phyloP scores from a whole-genome alignment of 2,113 vertebrate species.

The Callipepla californica region DNA sequence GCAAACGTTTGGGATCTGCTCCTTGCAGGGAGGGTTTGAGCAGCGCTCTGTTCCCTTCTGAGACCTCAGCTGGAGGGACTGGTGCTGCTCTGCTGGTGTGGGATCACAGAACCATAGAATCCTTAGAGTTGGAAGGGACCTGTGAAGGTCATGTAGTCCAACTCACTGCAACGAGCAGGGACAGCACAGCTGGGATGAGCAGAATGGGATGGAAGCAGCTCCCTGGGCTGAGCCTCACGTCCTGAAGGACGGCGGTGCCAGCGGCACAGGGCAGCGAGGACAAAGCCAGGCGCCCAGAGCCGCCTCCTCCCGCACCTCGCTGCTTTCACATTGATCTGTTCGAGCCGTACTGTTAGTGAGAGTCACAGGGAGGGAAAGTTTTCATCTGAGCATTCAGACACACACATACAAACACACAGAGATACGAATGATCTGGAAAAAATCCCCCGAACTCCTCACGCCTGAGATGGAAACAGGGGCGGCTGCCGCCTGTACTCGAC shows the following conservation, averaged over 20 bases:
- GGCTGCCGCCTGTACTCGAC: constrained; percentile 37
- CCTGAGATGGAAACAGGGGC: constrained; percentile 62
- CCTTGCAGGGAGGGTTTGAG: neutral
- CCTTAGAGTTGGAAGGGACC: too few relatives aligned
- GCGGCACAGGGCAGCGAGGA: fast-evolving
- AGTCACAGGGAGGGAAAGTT: neutral
- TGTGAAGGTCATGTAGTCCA: too few relatives aligned
- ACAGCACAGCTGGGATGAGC: too few relatives aligned
- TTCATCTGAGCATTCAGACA: neutral
- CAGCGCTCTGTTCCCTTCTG: neutral
- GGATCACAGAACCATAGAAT: too few relatives aligned
- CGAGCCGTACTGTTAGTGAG: neutral
- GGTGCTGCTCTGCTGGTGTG: neutral
- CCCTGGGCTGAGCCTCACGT: neutral
- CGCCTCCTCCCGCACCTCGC: neutral
- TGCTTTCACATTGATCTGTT: neutral
- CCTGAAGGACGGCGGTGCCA: fast-evolving
- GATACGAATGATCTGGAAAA: constrained; percentile 44
- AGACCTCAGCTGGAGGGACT: neutral
- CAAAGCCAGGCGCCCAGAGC: neutral
- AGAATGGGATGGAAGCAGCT: neutral
- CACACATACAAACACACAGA: neutral
- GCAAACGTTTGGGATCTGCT: neutral
- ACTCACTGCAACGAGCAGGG: too few relatives aligned
- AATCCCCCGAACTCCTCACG: constrained; percentile 25